A percentile compares a stretch with the other conserved stretches of the same genome.
Evolutionary conservation across 92 coral and sea anemone genomes (phyloP).

Genomic region (Desmophyllum pertusum): DNA sequence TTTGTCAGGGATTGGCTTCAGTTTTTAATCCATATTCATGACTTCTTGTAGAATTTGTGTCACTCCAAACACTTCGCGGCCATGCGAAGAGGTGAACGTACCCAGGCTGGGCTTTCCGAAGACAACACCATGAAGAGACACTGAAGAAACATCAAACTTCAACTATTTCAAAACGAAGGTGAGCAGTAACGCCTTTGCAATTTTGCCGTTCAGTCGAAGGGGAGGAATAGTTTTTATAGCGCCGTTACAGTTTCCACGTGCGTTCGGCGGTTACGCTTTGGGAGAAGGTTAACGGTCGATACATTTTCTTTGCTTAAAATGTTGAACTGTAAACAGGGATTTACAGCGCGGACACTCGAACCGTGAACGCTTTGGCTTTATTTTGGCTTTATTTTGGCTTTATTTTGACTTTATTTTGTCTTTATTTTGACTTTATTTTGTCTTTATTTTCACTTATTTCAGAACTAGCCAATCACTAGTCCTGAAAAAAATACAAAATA

Average conservation of each 20-base stretch:
- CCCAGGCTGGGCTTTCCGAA: background rate
- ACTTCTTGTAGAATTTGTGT: background rate
- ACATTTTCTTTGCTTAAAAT: background rate
- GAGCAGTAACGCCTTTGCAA: background rate
- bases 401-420: too few species aligned
- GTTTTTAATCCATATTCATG: constrained; percentile 4
- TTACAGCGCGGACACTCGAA: too few species aligned
- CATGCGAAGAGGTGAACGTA: background rate
- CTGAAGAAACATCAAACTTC: background rate
- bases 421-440: too few species aligned
- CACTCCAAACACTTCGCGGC: background rate
- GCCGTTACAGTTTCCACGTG: background rate
- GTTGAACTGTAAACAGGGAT: background rate
- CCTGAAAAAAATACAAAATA: too few species aligned
- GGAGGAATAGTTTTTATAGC: background rate
- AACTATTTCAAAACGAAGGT: background rate
- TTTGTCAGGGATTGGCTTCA: background rate
- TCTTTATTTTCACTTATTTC: too few species aligned
- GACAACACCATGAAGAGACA: background rate
- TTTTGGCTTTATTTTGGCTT: too few species aligned
- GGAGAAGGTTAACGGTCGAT: background rate
- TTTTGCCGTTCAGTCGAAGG: background rate
- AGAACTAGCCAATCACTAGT: too few species aligned
- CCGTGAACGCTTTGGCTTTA: too few species aligned
- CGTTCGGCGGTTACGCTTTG: background rate